Evolutionary conservation across 1,140 invertebrate species (phyloP).

Genomic region (Subanguina moxae): DNA sequence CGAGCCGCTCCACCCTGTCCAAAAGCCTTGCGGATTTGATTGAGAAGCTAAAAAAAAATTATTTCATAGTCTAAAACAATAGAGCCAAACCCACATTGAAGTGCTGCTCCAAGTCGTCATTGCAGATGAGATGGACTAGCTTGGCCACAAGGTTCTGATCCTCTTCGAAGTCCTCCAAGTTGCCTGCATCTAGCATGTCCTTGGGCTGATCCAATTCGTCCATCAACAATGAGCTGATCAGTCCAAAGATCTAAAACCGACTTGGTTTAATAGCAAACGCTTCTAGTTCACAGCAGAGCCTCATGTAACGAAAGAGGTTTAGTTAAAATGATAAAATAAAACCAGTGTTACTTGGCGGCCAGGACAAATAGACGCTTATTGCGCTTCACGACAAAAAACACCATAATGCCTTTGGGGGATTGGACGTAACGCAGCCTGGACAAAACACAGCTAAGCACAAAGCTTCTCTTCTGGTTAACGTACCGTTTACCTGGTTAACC

Average conservation of each 20-base stretch:
- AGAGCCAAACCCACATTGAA: constrained; percentile 63
- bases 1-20: not conserved
- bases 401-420: too few relatives aligned
- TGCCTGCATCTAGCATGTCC: constrained; percentile 64
- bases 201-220: constrained; percentile 73
- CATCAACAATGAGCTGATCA: constrained; percentile 64
- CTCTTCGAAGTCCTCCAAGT: constrained; percentile 84
- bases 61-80: not conserved
- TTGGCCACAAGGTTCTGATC: constrained; percentile 85
- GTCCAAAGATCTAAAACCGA: constrained; percentile 26
- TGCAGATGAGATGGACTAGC: constrained; percentile 82
- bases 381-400: too few relatives aligned
- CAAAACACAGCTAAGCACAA: too few relatives aligned
- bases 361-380: too few relatives aligned
- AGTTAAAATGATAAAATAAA: too few relatives aligned
- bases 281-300: too few relatives aligned
- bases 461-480: too few relatives aligned
- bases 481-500: too few relatives aligned
- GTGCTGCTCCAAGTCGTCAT: constrained; percentile 81
- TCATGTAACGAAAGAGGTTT: too few relatives aligned
- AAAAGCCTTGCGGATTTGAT: not conserved
- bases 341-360: too few relatives aligned
- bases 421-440: too few relatives aligned
- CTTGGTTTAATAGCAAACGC: too few relatives aligned
- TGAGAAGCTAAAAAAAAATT: not conserved